phyloP scores from a whole-genome alignment of 2,888 invertebrate species.

The Chaetogeoica ovagalla region DNA sequence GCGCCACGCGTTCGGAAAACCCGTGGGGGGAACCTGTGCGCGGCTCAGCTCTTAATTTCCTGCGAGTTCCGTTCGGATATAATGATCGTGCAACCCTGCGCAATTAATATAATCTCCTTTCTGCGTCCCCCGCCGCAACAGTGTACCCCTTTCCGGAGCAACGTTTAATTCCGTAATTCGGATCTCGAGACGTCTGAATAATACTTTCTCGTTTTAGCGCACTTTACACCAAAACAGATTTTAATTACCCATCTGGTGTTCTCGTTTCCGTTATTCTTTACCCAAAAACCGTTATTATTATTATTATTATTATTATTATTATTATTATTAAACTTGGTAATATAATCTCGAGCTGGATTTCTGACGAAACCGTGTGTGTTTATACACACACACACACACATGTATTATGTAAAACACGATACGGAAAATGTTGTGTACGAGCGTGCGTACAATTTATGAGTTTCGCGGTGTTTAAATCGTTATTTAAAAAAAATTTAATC shows the following conservation, averaged over 20 bases:
- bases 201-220: constrained; percentile 22
- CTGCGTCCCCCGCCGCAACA: too few relatives aligned
- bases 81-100: constrained; percentile 44
- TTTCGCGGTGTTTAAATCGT: too few relatives aligned
- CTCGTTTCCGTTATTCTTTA: background rate
- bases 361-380: too few relatives aligned
- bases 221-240: constrained; percentile 36
- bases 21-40: constrained; percentile 23
- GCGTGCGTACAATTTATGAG: too few relatives aligned
- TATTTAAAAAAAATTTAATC: too few relatives aligned
- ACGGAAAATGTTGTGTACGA: too few relatives aligned
- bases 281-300: background rate
- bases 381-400: too few relatives aligned
- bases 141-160: background rate
- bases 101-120: constrained; percentile 35
- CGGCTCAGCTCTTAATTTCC: constrained; percentile 34
- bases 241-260: constrained; percentile 25
- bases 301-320: too few relatives aligned
- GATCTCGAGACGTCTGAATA: constrained; percentile 27
- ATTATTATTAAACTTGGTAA: constrained; percentile 5
- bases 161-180: constrained; percentile 19
- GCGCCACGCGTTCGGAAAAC: constrained; percentile 1
- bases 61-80: constrained; percentile 42
- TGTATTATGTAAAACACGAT: too few relatives aligned
- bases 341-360: too few relatives aligned